These are phyloP conservation scores for Drosophila kohkoa DNA, from an alignment of 1,140 invertebrate species.

Conservation along the genomic window DNA sequence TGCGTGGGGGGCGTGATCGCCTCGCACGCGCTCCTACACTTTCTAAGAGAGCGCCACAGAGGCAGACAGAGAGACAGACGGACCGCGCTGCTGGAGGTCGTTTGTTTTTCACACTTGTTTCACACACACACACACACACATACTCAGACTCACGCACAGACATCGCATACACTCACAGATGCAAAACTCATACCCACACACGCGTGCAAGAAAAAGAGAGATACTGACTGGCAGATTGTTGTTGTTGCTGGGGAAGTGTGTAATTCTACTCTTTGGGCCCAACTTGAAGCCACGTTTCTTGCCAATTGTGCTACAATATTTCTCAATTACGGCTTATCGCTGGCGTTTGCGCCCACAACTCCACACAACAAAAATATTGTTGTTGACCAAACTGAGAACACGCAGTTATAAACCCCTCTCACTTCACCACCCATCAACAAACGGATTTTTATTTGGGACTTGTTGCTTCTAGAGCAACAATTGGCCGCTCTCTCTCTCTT, in stretches of 20 bases:
- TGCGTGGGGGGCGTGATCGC: constrained; percentile 71
- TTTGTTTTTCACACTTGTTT: constrained; percentile 78
- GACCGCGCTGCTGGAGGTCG: constrained; percentile 69
- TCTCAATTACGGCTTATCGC: constrained; percentile 61
- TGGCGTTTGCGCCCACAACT: constrained; percentile 58
- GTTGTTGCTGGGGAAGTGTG: constrained; percentile 25
- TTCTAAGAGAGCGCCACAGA: constrained; percentile 59
- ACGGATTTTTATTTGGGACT: constrained; percentile 42
- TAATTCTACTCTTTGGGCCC: constrained; percentile 56
- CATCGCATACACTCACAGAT: not conserved
- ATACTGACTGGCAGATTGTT: constrained; percentile 32
- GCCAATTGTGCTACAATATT: constrained; percentile 46
- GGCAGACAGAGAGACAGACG: constrained; percentile 36
- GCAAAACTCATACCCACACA: constrained; percentile 21
- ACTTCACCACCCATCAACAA: not conserved
- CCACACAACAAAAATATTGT: constrained; percentile 1
- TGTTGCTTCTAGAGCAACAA: constrained; percentile 75
- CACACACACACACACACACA: constrained; percentile 36
- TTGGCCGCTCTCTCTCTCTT: constrained; percentile 53
- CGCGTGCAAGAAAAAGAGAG: constrained; percentile 22
- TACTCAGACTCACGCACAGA: not conserved
- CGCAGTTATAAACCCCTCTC: constrained; percentile 3
- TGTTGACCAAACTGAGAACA: constrained; percentile 28
- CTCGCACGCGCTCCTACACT: constrained; percentile 56
- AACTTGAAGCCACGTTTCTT: constrained; percentile 69